Evolutionary conservation across 1,140 invertebrate species (phyloP).

Genomic region (Magallana angulata): DNA sequence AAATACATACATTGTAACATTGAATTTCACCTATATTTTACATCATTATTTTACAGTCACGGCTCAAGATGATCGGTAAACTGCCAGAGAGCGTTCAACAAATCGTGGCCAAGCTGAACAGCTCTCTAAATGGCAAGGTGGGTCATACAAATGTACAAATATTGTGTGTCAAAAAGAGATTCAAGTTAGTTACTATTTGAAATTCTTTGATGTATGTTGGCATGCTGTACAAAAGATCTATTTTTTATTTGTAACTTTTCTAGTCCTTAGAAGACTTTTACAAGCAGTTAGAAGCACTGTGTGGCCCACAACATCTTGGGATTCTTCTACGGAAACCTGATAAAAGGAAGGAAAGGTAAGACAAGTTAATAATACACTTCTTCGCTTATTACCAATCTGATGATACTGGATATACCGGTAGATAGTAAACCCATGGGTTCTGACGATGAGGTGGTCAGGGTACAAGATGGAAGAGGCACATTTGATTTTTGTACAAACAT

Average conservation of each 20-base stretch:
- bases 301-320: conserved; percentile 85
- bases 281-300: conserved; percentile 85
- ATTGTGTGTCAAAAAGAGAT: neutral
- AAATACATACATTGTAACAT: too few relatives aligned
- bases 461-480: too few relatives aligned
- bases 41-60: conserved; percentile 70
- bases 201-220: neutral
- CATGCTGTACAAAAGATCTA: neutral
- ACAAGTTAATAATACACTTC: too few relatives aligned
- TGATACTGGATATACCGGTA: too few relatives aligned
- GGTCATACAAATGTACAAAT: neutral
- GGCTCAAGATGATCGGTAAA: conserved; percentile 80
- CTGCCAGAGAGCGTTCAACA: conserved; percentile 83
- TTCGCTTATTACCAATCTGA: too few relatives aligned
- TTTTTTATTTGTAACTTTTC: conserved; percentile 37
- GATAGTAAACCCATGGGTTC: too few relatives aligned
- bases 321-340: conserved; percentile 93
- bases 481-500: too few relatives aligned
- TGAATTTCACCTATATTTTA: too few relatives aligned
- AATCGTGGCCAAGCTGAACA: conserved; percentile 76
- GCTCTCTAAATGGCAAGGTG: conserved; percentile 79
- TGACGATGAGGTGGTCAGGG: too few relatives aligned
- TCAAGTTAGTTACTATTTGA: too few relatives aligned
- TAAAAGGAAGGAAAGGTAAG: conserved; percentile 90
- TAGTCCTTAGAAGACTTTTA: conserved; percentile 88